phyloP scores from a whole-genome alignment of 2,797 vertebrate species.

The Falco peregrinus region DNA sequence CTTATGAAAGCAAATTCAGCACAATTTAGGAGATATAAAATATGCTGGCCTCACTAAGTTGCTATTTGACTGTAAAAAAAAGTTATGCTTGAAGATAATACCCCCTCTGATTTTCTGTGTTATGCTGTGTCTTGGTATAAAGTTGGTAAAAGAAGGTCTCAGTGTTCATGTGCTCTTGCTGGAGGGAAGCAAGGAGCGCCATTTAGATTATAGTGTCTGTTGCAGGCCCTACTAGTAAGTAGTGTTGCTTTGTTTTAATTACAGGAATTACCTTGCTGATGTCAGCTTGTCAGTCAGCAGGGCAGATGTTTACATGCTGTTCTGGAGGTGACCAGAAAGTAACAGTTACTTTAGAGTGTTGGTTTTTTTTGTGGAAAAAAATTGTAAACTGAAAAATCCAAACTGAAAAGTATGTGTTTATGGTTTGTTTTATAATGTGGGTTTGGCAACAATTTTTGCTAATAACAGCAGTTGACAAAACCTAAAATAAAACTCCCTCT shows the following conservation, averaged over 20 bases:
- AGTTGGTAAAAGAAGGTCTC: not conserved
- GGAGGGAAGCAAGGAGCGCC: not conserved
- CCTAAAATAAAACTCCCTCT: not conserved
- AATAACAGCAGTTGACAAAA: not conserved
- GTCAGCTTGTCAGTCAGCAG: not conserved
- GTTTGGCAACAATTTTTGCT: not conserved
- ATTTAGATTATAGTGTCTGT: not conserved
- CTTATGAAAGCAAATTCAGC: not conserved
- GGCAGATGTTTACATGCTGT: not conserved
- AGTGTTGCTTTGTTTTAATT: not conserved
- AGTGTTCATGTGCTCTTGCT: not conserved
- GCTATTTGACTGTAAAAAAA: not conserved
- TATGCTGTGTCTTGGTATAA: not conserved
- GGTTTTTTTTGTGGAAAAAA: not conserved
- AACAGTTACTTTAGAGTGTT: not conserved
- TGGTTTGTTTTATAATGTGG: not conserved
- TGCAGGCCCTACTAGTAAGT: not conserved
- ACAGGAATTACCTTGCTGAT: not conserved
- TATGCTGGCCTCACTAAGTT: not conserved
- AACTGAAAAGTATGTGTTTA: not conserved
- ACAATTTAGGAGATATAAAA: not conserved
- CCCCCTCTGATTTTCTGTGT: not conserved
- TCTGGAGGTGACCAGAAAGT: not conserved
- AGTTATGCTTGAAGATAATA: rapidly evolving
- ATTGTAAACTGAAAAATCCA: not conserved